Evolutionary conservation across 2,888 invertebrate species (phyloP).

Genomic region (Ochropacha duplaris): DNA sequence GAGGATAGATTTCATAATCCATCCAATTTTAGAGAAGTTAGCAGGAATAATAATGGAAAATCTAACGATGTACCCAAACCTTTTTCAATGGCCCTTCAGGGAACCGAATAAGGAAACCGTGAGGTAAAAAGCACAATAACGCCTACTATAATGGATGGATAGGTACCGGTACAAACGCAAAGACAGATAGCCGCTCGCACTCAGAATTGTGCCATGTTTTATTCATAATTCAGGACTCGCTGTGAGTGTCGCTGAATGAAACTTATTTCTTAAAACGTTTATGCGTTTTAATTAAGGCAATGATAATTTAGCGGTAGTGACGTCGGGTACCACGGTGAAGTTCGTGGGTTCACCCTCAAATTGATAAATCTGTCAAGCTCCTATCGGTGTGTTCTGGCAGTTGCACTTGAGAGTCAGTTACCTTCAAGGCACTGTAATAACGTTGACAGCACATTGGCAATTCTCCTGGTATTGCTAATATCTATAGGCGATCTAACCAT

Average conservation of each 20-base stretch:
- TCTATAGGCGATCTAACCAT: too few relatives aligned
- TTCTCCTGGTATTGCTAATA: too few relatives aligned
- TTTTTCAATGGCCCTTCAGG: conserved; percentile 33
- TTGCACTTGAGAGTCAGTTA: too few relatives aligned
- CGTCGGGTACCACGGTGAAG: too few relatives aligned
- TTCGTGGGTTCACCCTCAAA: too few relatives aligned
- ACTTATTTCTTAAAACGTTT: conserved; percentile 56
- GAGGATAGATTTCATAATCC: neutral
- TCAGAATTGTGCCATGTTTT: conserved; percentile 43
- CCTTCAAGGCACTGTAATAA: too few relatives aligned
- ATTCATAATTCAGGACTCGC: conserved; percentile 41
- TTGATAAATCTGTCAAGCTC: too few relatives aligned
- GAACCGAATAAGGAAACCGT: conserved; percentile 23
- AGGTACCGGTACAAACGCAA: conserved; percentile 20
- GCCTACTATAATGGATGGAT: conserved; percentile 33
- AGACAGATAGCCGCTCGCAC: conserved; percentile 44
- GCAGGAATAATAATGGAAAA: neutral
- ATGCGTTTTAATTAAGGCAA: conserved; percentile 47
- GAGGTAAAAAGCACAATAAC: conserved; percentile 37
- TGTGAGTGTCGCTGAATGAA: conserved; percentile 24
- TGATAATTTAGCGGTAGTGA: too few relatives aligned
- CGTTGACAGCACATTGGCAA: too few relatives aligned
- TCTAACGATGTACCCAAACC: conserved; percentile 34
- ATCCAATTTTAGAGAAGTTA: conserved; percentile 20
- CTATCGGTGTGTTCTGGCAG: too few relatives aligned